Evolutionary conservation across 2,113 vertebrate genomes (phyloP).

Genomic region (Nibea coibor): DNA sequence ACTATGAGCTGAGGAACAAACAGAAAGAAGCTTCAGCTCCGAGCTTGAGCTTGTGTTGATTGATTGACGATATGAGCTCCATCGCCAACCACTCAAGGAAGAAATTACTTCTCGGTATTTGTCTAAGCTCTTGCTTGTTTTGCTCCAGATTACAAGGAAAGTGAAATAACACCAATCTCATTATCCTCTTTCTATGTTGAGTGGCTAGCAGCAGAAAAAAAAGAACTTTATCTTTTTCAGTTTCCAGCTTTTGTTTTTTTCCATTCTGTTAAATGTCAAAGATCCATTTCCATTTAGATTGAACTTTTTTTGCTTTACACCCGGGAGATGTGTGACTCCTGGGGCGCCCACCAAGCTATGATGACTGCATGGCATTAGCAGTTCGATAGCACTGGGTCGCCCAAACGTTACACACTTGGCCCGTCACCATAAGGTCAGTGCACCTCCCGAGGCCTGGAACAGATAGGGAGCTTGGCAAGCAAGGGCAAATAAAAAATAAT

Average conservation of each 20-base stretch:
- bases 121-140: conserved; percentile 38
- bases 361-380: conserved; percentile 33
- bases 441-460: conserved; percentile 35
- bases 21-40: neutral
- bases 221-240: conserved; percentile 6
- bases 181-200: conserved; percentile 47
- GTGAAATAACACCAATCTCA: conserved; percentile 44
- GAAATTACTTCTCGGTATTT: conserved; percentile 49
- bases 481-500: conserved; percentile 42
- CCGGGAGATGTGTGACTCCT: conserved; percentile 4
- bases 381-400: conserved; percentile 42
- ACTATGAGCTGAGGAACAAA: conserved; percentile 2
- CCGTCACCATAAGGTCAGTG: conserved; percentile 33
- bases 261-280: conserved; percentile 60
- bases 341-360: conserved; percentile 3
- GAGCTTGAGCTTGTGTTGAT: conserved; percentile 22
- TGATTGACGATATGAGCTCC: conserved; percentile 33
- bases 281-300: conserved; percentile 70
- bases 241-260: conserved; percentile 29
- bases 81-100: conserved; percentile 34
- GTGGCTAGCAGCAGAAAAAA: neutral
- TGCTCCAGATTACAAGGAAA: conserved; percentile 47
- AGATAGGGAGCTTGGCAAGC: conserved; percentile 34
- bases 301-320: conserved; percentile 42
- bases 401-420: conserved; percentile 31